A percentile compares a stretch with the other conserved stretches of the same genome.
Conservation (phyloP, 2,888 invertebrate species). For the Selenia dentaria region DNA sequence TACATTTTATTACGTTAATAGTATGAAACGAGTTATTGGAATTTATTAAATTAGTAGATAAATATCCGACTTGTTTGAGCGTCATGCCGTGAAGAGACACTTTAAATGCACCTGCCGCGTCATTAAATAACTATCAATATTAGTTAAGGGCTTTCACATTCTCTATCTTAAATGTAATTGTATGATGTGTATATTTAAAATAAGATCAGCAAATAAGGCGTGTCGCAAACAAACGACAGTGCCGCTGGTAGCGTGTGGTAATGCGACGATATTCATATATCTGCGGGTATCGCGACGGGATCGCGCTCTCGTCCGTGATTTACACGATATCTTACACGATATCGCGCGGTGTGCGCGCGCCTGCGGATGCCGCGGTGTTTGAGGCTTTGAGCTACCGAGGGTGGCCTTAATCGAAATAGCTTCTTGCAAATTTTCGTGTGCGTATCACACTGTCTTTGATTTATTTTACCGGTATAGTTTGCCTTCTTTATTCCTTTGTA, state of each 20-base stretch:
- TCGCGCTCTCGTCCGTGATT: conserved; percentile 70
- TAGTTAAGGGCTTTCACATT: conserved; percentile 27
- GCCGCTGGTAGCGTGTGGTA: conserved; percentile 46
- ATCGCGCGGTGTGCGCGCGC: conserved; percentile 48
- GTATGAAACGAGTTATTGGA: conserved; percentile 32
- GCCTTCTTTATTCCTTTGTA: no score
- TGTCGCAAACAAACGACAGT: conserved; percentile 39
- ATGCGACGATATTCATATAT: conserved; percentile 74
- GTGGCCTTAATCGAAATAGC: conserved; percentile 41
- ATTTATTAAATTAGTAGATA: conserved; percentile 33
- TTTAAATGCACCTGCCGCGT: conserved; percentile 22
- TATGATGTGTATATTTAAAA: conserved; percentile 15
- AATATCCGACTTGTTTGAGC: conserved; percentile 28
- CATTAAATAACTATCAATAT: conserved; percentile 14
- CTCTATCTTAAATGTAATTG: conserved; percentile 13
- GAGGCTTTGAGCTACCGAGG: conserved; percentile 31
- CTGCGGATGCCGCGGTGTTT: conserved; percentile 22
- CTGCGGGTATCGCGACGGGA: conserved; percentile 64
- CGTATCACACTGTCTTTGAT: conserved; percentile 16
- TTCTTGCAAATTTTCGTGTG: conserved; percentile 28
- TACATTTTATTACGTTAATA: conserved; percentile 36
- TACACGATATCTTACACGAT: conserved; percentile 65
- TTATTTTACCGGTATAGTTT: no score
- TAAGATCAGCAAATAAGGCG: conserved; percentile 34
- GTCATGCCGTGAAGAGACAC: conserved; percentile 22